A percentile compares a stretch with the other conserved stretches of the same genome.
phyloP scores from a whole-genome alignment of 2,888 invertebrate species.

The Diarsia rubi region DNA sequence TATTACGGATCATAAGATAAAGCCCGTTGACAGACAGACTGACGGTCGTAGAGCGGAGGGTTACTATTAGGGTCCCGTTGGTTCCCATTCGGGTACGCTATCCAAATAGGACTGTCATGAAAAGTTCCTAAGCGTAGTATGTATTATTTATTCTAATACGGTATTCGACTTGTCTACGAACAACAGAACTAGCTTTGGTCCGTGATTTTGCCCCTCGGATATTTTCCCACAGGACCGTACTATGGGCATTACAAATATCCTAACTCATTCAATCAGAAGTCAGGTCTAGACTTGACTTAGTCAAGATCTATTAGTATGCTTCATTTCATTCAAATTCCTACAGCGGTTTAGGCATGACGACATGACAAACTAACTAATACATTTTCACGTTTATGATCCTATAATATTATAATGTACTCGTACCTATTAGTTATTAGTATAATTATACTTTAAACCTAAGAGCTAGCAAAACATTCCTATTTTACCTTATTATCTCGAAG shows the following conservation, averaged over 20 bases:
- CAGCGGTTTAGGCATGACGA: neutral
- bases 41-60: too few species aligned
- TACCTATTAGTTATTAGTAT: neutral
- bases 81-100: too few species aligned
- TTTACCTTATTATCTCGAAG: slow-evolving; percentile 18
- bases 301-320: neutral
- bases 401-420: neutral
- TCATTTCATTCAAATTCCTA: neutral
- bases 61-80: too few species aligned
- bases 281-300: too few species aligned
- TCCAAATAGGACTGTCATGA: neutral
- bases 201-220: neutral
- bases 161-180: neutral
- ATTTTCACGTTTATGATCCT: neutral
- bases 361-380: neutral
- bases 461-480: neutral
- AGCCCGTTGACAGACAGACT: too few species aligned
- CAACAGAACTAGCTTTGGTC: neutral
- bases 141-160: too few species aligned
- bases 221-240: neutral
- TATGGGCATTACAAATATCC: neutral
- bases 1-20: too few species aligned
- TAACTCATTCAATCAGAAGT: neutral
- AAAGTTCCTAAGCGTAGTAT: neutral
- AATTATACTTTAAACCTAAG: neutral